Base-by-base conservation (phyloP, 1,140 invertebrate genomes). In the Brachionus rubens region DNA sequence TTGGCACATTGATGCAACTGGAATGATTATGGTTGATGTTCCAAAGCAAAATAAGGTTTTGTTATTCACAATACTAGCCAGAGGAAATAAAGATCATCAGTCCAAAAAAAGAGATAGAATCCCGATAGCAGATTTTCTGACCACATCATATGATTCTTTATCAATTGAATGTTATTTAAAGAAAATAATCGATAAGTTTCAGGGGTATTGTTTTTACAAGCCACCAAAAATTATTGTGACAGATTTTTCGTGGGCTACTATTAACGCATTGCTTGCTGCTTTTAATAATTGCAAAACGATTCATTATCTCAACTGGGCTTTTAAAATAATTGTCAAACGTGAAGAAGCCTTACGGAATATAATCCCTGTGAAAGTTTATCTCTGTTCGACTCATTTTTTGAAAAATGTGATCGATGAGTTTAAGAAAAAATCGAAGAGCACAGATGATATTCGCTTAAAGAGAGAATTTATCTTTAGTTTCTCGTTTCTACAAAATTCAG, bases 141-240 rank as follows among this genome's bases (percentile, higher is more conserved):
- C 26, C 3, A 56, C 26, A 14, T 56, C 10, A 14, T 56, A 56
- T 16, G 52, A 56, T 56, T 0, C 24, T 33, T 16, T 56, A n/a
- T 56, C 52, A 10, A 56, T 56, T n/a, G 52, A 56, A n/a, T 56
- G 24, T 6, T 56, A 56, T 56, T 56, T 56, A 33, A 56, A 56
- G 28, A 56, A 56, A 33, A 56, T 56, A 30, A 4, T 56, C 3
- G 30, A 33, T 33, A 33, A 33, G 16, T 56, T 56, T 16, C 28
- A 56, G 28, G 26, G 28, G 7, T 56, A 56, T 14, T 33, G 7
- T 56, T 56, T 14, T 33, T 56, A 21, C 19, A 30, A 16, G 5
- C 28, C 33, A 30, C 52, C 52, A 30, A 56, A 33, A 56, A 30
- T 56, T 56, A 33, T 56, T 16, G 52, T 56, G 5, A 33, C 52